Conservation (phyloP, 2,797 vertebrate genomes). For the Melopsittacus undulatus region DNA sequence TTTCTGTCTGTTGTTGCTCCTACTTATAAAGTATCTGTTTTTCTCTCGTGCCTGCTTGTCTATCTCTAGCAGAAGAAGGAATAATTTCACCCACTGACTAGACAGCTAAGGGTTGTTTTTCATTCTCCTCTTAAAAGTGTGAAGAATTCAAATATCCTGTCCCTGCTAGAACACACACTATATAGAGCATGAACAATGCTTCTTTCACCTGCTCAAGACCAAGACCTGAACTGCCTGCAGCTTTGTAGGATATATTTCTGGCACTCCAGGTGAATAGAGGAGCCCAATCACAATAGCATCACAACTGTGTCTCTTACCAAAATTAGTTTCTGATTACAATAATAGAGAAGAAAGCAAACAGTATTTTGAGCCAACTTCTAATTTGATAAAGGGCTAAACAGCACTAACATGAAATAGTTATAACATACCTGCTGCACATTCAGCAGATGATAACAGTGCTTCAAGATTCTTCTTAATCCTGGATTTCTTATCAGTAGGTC, state of each 20-base stretch:
- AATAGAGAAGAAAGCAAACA: background rate
- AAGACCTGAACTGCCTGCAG: background rate
- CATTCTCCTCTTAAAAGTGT: background rate
- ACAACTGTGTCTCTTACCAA: background rate
- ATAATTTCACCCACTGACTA: background rate
- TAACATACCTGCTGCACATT: conserved; percentile 38
- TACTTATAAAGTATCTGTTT: background rate
- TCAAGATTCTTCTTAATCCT: conserved; percentile 65
- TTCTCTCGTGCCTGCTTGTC: background rate
- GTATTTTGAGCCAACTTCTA: background rate
- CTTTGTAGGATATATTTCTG: background rate
- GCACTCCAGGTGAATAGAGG: background rate
- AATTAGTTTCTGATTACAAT: background rate
- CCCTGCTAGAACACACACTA: background rate
- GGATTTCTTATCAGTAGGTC: conserved; percentile 67
- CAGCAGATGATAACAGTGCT: conserved; percentile 70
- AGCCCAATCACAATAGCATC: background rate
- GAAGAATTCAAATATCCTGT: background rate
- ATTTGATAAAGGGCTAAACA: background rate
- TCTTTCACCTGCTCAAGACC: background rate
- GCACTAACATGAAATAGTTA: background rate
- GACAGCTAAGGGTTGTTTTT: background rate
- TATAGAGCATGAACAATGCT: background rate
- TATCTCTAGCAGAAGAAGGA: background rate
- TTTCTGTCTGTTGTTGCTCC: background rate